These are phyloP conservation scores for Clistopyga incitator DNA, from an alignment of 2,888 invertebrate genomes.

Conservation along the genomic window DNA sequence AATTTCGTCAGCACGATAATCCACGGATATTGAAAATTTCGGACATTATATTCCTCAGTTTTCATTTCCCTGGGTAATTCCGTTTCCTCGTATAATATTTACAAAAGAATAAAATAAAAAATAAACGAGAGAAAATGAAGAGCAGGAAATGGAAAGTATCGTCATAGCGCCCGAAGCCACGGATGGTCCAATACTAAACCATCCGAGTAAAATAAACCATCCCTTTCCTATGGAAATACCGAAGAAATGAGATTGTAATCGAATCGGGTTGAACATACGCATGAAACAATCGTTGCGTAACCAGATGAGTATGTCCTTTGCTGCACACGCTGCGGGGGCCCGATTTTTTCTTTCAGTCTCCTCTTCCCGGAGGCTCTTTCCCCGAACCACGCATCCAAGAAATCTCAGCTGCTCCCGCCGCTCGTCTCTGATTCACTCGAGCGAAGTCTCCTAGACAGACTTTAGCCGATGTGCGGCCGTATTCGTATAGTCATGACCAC, in stretches of 20 bases:
- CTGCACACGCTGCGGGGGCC: not conserved
- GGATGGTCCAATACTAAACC: slow-evolving; percentile 58
- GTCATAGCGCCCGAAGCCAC: slow-evolving; percentile 50
- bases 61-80: not conserved
- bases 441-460: not conserved
- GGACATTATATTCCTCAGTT: not conserved
- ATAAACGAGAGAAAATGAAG: not conserved
- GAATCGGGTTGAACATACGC: slow-evolving; percentile 61
- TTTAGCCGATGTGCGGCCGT: not conserved
- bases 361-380: not conserved
- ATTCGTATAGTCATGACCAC: not conserved
- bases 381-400: not conserved
- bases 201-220: slow-evolving; percentile 58
- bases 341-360: not conserved
- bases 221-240: slow-evolving; percentile 39
- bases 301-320: not conserved
- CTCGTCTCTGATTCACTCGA: not conserved
- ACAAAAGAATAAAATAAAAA: slow-evolving; percentile 2
- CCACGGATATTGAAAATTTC: not conserved
- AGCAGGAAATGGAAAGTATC: slow-evolving; percentile 17
- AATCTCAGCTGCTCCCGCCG: not conserved
- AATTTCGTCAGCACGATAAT: too few species aligned
- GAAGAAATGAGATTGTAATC: slow-evolving; percentile 68
- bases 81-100: not conserved
- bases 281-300: slow-evolving; percentile 31